Conservation (phyloP, 1,140 invertebrate genomes). For the Bombus picipes region DNA sequence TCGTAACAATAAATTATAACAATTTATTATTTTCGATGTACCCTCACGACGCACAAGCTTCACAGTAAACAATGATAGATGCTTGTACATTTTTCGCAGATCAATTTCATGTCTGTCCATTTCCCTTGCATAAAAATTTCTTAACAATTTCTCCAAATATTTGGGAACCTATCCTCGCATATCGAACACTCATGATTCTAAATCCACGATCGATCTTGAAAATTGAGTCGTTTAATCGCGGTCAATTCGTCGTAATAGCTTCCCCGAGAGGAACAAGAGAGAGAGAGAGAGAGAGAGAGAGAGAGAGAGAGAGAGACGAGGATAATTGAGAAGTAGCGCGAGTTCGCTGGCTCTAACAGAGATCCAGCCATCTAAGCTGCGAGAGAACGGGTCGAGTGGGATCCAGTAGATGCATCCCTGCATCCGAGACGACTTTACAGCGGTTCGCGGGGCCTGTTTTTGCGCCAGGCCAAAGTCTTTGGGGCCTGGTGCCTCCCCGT, state of each 20-base stretch:
- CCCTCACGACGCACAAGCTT: too few relatives aligned
- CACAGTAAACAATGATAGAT: too few relatives aligned
- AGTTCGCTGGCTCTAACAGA: not conserved
- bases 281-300: not conserved
- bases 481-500: conserved; percentile 33
- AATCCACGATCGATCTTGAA: not conserved
- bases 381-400: not conserved
- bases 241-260: not conserved
- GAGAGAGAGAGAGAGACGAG: not conserved
- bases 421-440: conserved; percentile 69
- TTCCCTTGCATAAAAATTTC: too few relatives aligned
- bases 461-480: conserved; percentile 58
- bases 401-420: conserved; percentile 69
- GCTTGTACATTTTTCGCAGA: too few relatives aligned
- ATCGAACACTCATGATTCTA: not conserved
- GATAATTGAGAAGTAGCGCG: conserved; percentile 27
- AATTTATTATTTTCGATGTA: too few relatives aligned
- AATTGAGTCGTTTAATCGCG: conserved; percentile 10
- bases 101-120: too few relatives aligned
- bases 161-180: not conserved
- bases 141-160: not conserved
- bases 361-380: not conserved
- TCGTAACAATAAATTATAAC: too few relatives aligned
- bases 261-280: not conserved
- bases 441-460: conserved; percentile 72